Evolutionary conservation across 1,140 invertebrate species (phyloP).

Genomic region (Micrasema minimum): DNA sequence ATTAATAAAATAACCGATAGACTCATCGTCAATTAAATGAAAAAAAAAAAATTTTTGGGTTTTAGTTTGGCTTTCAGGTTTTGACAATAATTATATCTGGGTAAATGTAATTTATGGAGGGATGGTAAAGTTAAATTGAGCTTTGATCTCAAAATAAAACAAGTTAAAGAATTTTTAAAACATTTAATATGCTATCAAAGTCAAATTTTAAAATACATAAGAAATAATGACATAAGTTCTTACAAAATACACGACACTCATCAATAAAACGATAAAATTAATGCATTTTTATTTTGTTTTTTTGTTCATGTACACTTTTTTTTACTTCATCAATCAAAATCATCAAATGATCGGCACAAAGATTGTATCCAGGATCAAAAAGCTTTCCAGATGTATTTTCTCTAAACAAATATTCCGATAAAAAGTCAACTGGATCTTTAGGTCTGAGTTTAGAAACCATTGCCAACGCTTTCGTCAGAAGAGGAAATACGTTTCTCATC

Average conservation of each 20-base stretch:
- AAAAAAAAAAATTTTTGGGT: background rate
- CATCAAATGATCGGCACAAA: constrained; percentile 21
- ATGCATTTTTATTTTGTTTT: no score
- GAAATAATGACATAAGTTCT: no score
- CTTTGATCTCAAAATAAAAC: no score
- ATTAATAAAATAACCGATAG: no score
- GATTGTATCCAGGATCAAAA: constrained; percentile 17
- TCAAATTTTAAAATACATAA: no score
- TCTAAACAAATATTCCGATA: constrained; percentile 27
- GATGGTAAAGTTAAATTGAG: no score
- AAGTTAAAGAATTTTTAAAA: no score
- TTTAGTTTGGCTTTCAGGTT: no score
- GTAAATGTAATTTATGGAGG: no score
- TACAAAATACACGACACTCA: background rate
- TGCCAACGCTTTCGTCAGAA: constrained; percentile 13
- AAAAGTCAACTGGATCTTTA: constrained; percentile 21
- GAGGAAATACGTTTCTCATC: constrained; percentile 18
- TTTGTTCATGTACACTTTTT: no score
- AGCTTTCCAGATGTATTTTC: constrained; percentile 28
- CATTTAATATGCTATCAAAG: no score
- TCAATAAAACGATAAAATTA: background rate
- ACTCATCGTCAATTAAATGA: background rate
- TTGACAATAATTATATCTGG: no score
- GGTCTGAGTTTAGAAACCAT: constrained; percentile 19
- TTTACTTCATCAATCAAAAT: constrained; percentile 25